Evolutionary conservation across 2,113 vertebrate genomes (phyloP).

Genomic region (Rostratula benghalensis): DNA sequence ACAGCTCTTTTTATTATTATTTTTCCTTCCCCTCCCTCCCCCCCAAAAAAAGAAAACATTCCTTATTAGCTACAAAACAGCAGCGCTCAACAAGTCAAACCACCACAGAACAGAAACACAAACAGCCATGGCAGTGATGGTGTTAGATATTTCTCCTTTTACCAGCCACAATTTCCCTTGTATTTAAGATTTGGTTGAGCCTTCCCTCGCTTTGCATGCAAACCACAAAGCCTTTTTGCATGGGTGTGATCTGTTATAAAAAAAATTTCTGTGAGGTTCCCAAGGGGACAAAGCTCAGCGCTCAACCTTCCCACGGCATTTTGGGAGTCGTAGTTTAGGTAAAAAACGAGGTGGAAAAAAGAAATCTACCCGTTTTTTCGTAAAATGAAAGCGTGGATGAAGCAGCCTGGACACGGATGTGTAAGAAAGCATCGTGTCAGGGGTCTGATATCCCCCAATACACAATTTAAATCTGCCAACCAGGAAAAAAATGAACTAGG

Average conservation of each 20-base stretch:
- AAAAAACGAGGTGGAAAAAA: background rate
- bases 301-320: background rate
- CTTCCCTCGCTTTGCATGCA: background rate
- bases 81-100: background rate
- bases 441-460: background rate
- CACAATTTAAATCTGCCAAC: background rate
- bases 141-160: fast-evolving
- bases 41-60: no score
- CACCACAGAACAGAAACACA: fast-evolving
- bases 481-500: background rate
- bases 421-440: background rate
- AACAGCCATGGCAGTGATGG: background rate
- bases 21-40: no score
- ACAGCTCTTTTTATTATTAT: background rate
- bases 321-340: background rate
- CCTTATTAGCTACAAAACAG: background rate
- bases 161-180: background rate
- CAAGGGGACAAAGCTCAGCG: background rate
- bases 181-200: background rate
- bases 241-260: fast-evolving
- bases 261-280: background rate
- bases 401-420: background rate
- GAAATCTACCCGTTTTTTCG: background rate
- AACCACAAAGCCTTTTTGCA: background rate
- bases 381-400: background rate